A percentile compares a stretch with the other conserved stretches of the same genome.
Conservation (phyloP, 2,797 vertebrate species). For the Tolypeutes matacus region DNA sequence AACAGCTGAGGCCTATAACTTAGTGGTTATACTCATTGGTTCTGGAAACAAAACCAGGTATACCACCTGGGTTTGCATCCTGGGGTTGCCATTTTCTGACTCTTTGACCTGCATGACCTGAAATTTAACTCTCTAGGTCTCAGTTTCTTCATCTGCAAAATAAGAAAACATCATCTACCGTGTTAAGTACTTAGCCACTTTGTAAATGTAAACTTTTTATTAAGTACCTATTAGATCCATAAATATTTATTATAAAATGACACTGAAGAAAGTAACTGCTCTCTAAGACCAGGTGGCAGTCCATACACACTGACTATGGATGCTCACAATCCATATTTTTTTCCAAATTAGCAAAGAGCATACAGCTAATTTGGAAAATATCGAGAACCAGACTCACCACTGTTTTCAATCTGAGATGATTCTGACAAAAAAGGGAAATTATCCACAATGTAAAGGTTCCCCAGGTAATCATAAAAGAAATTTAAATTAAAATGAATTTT, state of each 20-base stretch:
- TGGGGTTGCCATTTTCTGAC: not conserved
- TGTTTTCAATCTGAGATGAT: not conserved
- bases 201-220: not conserved
- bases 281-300: not conserved
- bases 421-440: not conserved
- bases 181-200: not conserved
- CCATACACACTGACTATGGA: not conserved
- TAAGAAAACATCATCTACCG: not conserved
- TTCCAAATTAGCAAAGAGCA: not conserved
- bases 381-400: not conserved
- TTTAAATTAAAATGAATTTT: not conserved
- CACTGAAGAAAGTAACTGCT: not conserved
- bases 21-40: not conserved
- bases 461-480: not conserved
- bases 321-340: not conserved
- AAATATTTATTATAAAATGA: conserved; percentile 7
- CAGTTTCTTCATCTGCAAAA: not conserved
- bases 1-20: not conserved
- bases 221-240: not conserved
- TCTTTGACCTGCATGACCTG: not conserved
- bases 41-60: not conserved
- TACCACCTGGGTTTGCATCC: not conserved
- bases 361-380: not conserved
- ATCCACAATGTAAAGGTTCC: not conserved
- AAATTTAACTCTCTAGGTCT: too few relatives aligned